Evolutionary conservation across 2,888 invertebrate species (phyloP).

Genomic region (Anodontia alba): DNA sequence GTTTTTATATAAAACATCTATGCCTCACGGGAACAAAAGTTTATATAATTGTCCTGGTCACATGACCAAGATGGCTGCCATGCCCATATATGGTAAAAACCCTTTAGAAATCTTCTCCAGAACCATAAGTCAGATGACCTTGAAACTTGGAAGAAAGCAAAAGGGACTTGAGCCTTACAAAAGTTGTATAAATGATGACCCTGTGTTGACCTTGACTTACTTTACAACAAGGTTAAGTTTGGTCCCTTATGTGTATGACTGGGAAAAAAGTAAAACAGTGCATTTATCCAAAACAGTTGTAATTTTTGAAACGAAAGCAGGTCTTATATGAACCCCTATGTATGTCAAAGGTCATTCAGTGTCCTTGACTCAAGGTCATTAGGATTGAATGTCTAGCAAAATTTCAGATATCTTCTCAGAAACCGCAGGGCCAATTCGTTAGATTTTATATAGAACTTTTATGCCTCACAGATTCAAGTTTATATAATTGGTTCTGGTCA

Average conservation of each 20-base stretch:
- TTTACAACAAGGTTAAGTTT: constrained; percentile 3
- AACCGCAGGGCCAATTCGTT: too few species aligned
- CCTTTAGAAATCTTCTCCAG: not conserved
- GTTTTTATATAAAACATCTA: too few species aligned
- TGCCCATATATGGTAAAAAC: constrained; percentile 13
- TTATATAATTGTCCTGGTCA: not conserved
- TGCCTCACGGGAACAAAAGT: too few species aligned
- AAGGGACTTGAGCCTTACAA: not conserved
- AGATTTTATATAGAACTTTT: too few species aligned
- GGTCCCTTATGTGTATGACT: not conserved
- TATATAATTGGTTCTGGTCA: not conserved
- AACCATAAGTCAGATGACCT: not conserved
- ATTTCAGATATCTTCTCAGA: too few species aligned
- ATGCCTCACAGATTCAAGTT: not conserved
- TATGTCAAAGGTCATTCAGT: too few species aligned
- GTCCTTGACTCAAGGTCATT: too few species aligned
- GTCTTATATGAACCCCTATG: too few species aligned
- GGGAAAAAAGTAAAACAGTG: not conserved
- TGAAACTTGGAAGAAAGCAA: not conserved
- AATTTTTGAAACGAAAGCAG: too few species aligned
- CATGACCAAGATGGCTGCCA: constrained; percentile 15
- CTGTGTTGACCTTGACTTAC: not conserved
- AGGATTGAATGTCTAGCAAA: too few species aligned
- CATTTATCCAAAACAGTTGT: too few species aligned
- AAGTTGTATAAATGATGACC: not conserved